Evolutionary conservation across 2,113 vertebrate species (phyloP), one percentile per base, ranked within the genome.

Genomic region (Salminus brasiliensis): DNA sequence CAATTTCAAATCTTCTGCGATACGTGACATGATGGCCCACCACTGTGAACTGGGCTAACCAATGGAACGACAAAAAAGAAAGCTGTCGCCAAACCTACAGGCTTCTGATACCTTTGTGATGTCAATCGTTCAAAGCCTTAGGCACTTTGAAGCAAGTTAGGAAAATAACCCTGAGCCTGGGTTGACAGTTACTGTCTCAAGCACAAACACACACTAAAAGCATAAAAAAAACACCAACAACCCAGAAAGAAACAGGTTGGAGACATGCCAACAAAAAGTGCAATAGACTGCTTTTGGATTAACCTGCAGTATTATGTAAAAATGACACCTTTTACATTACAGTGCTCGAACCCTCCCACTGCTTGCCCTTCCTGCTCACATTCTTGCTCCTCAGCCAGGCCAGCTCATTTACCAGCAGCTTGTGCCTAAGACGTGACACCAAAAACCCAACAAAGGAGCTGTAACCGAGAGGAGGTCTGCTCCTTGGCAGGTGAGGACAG

Each of bases 401-500:
- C 62, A 36, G 32, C 18, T 36, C 34, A 23, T 23, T 39, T n/a
- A 39, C 32, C 62, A 39, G 32, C 55, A 60, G 41, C 39, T n/a
- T 5, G 45, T n/a, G 21, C 13, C 69, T 34, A 57, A 34, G 30
- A 55, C 32, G 18, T n/a, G 9, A 32, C 18, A 34, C 47, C 8
- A n/a, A 6, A 6, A 55, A 15, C 30, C 21, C 9, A 55, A 27
- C 4, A 39, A 77, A 57, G 36, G 23, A 71, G 39, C 34, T 39
- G 7, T 32, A 66, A 39, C 34, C 21, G 34, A 34, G n/a, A 36
- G 5, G 4, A 32, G 15, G 53, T 76, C 36, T 52, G 16, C 63
- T 57, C 43, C 3, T 15, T 63, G 43, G 55, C 72, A 81, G 43
- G 80, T 66, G 68, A 81, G 25, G 57, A 32, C 74, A 77, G 74